A percentile compares a stretch with the other conserved stretches of the same genome.
Conservation (phyloP, 2,797 vertebrate genomes). For the Sebastes vulpes region DNA sequence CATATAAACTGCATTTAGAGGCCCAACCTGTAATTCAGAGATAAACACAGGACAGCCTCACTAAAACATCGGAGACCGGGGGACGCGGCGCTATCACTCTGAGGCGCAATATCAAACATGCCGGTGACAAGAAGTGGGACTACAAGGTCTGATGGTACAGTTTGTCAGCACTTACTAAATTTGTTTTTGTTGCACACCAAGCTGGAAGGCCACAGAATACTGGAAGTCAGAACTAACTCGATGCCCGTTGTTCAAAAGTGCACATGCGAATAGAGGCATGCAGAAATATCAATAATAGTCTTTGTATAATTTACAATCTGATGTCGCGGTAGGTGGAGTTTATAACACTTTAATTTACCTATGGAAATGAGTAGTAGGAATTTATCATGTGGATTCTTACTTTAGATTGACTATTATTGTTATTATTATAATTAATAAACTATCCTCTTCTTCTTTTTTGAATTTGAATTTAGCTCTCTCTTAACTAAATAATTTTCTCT, state of each 20-base stretch:
- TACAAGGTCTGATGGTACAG: slow-evolving; percentile 25
- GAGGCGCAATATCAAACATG: slow-evolving; percentile 11
- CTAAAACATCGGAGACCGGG: slow-evolving; percentile 26
- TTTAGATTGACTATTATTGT: not conserved
- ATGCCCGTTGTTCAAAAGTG: not conserved
- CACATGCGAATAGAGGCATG: not conserved
- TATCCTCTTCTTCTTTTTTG: not conserved
- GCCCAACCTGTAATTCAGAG: slow-evolving; percentile 54
- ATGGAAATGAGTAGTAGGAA: not conserved
- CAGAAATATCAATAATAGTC: not conserved
- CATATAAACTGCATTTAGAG: slow-evolving; percentile 64
- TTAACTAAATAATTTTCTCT: not conserved
- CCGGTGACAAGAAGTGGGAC: slow-evolving; percentile 25
- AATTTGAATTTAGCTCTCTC: not conserved
- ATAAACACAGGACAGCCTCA: slow-evolving; percentile 46
- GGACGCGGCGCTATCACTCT: slow-evolving; percentile 31
- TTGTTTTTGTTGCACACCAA: slow-evolving; percentile 6
- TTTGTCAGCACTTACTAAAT: slow-evolving; percentile 35
- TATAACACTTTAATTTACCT: not conserved
- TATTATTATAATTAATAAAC: not conserved
- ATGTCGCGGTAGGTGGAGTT: not conserved
- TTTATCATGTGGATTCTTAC: not conserved
- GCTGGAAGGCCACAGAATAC: not conserved
- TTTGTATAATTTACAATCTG: no score
- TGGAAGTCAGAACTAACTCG: not conserved